Evolutionary conservation across 2,797 vertebrate species (phyloP).

Genomic region (Knipowitschia caucasica): DNA sequence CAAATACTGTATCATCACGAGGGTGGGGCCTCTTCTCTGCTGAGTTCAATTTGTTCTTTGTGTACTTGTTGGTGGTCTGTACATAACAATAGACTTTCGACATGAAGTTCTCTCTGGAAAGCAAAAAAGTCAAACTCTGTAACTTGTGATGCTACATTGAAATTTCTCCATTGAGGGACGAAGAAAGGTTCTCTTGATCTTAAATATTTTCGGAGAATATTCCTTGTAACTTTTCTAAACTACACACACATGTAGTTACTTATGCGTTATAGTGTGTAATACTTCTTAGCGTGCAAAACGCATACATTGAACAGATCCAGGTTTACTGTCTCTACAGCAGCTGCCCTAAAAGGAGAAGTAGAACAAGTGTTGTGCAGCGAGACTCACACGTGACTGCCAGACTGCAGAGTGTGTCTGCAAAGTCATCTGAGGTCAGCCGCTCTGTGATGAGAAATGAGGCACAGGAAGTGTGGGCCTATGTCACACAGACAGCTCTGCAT

Average conservation of each 20-base stretch:
- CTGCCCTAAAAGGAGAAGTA: slow-evolving; percentile 51
- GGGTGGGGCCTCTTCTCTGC: no score
- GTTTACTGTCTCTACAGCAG: slow-evolving; percentile 28
- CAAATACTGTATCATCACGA: no score
- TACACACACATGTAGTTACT: neutral
- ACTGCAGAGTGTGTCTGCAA: slow-evolving; percentile 73
- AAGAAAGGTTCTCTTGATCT: no score
- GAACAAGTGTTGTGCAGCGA: slow-evolving; percentile 50
- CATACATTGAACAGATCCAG: slow-evolving; percentile 22
- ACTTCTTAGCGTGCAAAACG: slow-evolving; percentile 3
- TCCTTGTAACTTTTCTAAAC: neutral
- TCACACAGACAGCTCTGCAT: slow-evolving; percentile 15
- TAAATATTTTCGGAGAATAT: no score
- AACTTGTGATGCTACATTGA: no score
- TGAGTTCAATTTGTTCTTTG: no score
- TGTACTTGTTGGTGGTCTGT: no score
- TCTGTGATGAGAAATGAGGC: slow-evolving; percentile 61
- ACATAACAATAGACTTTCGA: no score
- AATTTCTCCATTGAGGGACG: no score
- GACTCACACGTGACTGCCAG: slow-evolving; percentile 57
- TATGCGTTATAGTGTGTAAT: neutral
- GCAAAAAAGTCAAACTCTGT: no score
- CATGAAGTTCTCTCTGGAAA: no score
- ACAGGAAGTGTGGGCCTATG: slow-evolving; percentile 33
- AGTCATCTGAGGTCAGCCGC: slow-evolving; percentile 73